phyloP scores from a whole-genome alignment of 2,797 vertebrate genomes.

The Loris lydekkerianus region DNA sequence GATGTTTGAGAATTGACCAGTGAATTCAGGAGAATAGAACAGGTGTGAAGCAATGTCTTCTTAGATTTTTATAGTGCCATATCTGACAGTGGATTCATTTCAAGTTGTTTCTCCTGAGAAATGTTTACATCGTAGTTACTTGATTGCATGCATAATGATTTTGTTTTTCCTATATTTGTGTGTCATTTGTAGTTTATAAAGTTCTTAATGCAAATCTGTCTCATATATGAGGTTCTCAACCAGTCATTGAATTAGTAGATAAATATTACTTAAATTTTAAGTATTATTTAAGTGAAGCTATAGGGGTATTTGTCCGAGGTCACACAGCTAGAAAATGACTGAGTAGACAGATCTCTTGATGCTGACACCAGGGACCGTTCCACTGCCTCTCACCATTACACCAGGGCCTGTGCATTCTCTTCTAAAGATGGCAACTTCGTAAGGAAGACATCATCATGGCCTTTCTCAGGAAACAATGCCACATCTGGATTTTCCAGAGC shows the following conservation, averaged over 20 bases:
- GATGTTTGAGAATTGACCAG: background rate
- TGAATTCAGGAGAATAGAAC: background rate
- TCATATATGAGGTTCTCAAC: background rate
- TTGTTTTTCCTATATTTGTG: background rate
- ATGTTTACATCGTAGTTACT: background rate
- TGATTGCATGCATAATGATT: background rate
- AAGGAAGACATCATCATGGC: background rate
- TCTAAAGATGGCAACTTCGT: background rate
- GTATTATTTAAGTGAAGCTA: conserved; percentile 19
- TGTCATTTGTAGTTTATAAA: conserved; percentile 12
- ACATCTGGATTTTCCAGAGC: background rate
- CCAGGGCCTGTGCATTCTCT: background rate
- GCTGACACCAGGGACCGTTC: background rate
- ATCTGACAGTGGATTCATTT: background rate
- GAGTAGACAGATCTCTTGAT: background rate
- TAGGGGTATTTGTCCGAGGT: background rate
- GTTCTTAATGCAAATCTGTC: background rate
- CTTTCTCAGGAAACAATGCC: background rate
- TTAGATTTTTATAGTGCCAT: background rate
- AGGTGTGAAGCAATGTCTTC: background rate
- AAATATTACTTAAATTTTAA: conserved; percentile 18
- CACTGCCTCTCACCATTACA: background rate
- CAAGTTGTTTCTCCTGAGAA: background rate
- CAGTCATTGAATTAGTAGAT: background rate
- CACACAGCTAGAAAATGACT: background rate